Percentiles rank a stretch among this genome's conserved stretches.
These are phyloP conservation scores for Epizoanthus stellaris DNA, from an alignment of 92 coral and sea anemone species.

Conservation along the genomic window DNA sequence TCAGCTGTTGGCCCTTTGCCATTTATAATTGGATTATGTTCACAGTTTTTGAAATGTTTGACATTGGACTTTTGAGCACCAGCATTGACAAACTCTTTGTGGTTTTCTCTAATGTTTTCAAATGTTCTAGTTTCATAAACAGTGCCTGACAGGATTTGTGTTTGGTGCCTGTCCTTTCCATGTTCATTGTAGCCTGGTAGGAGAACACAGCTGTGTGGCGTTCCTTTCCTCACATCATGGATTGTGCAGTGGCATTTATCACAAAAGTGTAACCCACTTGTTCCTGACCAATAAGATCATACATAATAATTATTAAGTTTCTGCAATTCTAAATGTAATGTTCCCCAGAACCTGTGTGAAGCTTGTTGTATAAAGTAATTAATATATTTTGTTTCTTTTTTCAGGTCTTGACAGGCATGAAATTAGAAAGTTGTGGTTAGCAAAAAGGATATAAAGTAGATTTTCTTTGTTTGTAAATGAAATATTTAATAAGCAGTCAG, in stretches of 20 bases:
- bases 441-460: too few species aligned
- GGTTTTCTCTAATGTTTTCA: conserved; percentile 12
- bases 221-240: conserved; percentile 54
- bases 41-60: conserved; percentile 51
- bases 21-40: conserved; percentile 21
- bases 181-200: neutral
- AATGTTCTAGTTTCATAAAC: neutral
- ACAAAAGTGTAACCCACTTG: conserved; percentile 53
- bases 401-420: too few species aligned
- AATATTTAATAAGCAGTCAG: too few species aligned
- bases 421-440: too few species aligned
- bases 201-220: conserved; percentile 8
- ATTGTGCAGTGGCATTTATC: conserved; percentile 44
- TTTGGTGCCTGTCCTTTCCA: too few species aligned
- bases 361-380: too few species aligned
- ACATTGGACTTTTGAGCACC: conserved; percentile 45
- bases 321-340: too few species aligned
- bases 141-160: too few species aligned
- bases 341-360: too few species aligned
- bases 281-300: conserved; percentile 32
- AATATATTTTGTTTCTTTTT: too few species aligned
- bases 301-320: too few species aligned
- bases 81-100: conserved; percentile 28
- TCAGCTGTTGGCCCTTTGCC: conserved; percentile 35
- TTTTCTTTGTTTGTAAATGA: too few species aligned